Evolutionary conservation across 2,113 vertebrate genomes (phyloP), one percentile per base, ranked within the genome.

Genomic region (Indicator indicator): DNA sequence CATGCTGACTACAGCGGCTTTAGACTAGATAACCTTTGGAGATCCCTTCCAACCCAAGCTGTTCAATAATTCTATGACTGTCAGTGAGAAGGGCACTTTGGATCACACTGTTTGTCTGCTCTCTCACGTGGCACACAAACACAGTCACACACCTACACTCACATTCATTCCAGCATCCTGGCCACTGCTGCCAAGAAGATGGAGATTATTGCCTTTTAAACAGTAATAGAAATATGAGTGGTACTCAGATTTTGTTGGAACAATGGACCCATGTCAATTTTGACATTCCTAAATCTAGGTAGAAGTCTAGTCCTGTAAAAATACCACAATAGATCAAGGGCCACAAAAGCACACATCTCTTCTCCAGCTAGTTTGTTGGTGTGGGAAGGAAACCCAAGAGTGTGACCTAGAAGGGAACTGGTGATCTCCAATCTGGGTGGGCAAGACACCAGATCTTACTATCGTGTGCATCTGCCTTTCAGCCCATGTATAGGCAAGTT

Each of bases 371-470:
- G 4, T 11, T 42, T 4, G 48, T 54, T 42, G 63, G 30, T 36
- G 30, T 69, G 44, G 6, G 50, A 58, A 73, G 30, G 32, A 44
- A 24, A 2, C 23, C 11, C 30, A 77, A 30, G 27, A 74, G 4
- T 36, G 46, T 72, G 71, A 72, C 13, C 44, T 48, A 26, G 50
- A 72, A 84, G n/a, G 42, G 26, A 65, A 20, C 12, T 58, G 26
- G 38, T 65, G 11, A 6, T 74, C 33, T 90, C 14, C 28, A 28
- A 5, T 33, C 59, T 27, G 27, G n/a, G 63, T 12, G 27, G 32
- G 13, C 1, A 3, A 11, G 30, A 32, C 5, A 17, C 9, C 0
- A 3, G 65, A 13, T 12, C 46, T 71, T n/a, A 33, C 24, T 21
- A 2, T 17, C 46, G 7, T 55, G 14, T 56, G 38, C 15, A 16